Evolutionary conservation across 1,140 invertebrate species (phyloP), one percentile per base, ranked within the genome.

Genomic region (Choristoneura fumiferana): DNA sequence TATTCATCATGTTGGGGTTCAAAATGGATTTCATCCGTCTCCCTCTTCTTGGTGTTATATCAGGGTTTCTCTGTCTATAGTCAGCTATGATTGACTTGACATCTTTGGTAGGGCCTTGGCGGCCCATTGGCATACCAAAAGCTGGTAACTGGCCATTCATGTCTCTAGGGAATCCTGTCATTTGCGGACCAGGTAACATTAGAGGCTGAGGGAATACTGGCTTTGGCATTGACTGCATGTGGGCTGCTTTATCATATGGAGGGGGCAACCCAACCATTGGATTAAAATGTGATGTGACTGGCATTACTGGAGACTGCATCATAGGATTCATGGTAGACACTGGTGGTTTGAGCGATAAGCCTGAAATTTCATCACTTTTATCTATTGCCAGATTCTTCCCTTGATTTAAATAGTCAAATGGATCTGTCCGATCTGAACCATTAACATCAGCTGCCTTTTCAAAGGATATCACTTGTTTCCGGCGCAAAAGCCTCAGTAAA

Each of bases 31-130:
- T 91, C 79, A 93, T 91, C 35, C 93, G 71, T 35, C 92, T 84
- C 2, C 93, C 92, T 76, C 94, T 90, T 63, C 93, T 76, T 0
- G 94, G 94, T 0, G 94, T 93, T 6, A 91, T 87, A 65, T 95
- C 93, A 0, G 94, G 94, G 81, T 95, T 93, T 62, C 93, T 89
- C 43, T 94, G 92, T 60, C 95, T 91, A 73, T 96, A 95, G 81
- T 96, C 95, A 0, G 94, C 95, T 71, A 96, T 96, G 54, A 96
- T 94, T 3, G 95, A 94, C 73, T 94, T 92, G 8, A 96, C 95
- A 78, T 96, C 94, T 40, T 96, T 92, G 18, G 94, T 94, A 0
- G 94, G 92, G 0, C 95, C 94, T 70, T 96, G 94, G 14, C 94
- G 89, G 0, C 94, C 94, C 79, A 89, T 88, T 0, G 78, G 86